These are phyloP conservation scores for Andrena marginata DNA, from an alignment of 2,888 invertebrate species.

Conservation along the genomic window DNA sequence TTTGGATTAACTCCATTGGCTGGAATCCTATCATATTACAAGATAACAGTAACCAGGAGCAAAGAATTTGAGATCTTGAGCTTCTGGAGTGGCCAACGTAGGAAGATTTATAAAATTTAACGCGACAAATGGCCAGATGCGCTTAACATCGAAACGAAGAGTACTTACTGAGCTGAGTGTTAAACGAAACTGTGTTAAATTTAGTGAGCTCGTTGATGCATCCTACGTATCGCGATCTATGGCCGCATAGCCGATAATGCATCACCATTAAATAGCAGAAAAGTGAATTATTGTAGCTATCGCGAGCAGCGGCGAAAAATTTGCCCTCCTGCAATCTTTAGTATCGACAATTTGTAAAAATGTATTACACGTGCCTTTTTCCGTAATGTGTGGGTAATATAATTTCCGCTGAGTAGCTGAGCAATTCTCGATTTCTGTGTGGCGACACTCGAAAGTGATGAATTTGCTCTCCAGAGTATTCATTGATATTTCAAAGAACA, in stretches of 20 bases:
- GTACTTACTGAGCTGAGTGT: slow-evolving; percentile 42
- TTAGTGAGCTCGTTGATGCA: slow-evolving; percentile 29
- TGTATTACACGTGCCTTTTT: slow-evolving; percentile 8
- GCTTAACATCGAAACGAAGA: slow-evolving; percentile 39
- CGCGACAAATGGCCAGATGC: slow-evolving; percentile 43
- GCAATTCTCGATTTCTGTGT: not conserved
- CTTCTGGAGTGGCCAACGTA: slow-evolving; percentile 23
- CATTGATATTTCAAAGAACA: not conserved
- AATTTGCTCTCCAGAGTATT: not conserved
- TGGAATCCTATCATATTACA: not conserved
- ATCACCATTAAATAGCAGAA: slow-evolving; percentile 71
- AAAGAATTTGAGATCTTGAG: not conserved
- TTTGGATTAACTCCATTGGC: not conserved
- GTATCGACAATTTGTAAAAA: slow-evolving; percentile 18
- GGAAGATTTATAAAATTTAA: slow-evolving; percentile 57
- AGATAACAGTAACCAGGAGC: not conserved
- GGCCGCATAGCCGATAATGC: slow-evolving; percentile 66
- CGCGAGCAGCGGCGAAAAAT: slow-evolving; percentile 59
- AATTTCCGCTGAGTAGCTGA: not conserved
- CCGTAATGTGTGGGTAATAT: not conserved
- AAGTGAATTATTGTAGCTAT: slow-evolving; percentile 70
- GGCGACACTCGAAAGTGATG: not conserved
- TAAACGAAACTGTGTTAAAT: slow-evolving; percentile 43
- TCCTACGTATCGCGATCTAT: slow-evolving; percentile 22
- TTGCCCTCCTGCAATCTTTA: slow-evolving; percentile 2